Conservation (phyloP, 2,797 vertebrate species). For the Spinus olivaceus region DNA sequence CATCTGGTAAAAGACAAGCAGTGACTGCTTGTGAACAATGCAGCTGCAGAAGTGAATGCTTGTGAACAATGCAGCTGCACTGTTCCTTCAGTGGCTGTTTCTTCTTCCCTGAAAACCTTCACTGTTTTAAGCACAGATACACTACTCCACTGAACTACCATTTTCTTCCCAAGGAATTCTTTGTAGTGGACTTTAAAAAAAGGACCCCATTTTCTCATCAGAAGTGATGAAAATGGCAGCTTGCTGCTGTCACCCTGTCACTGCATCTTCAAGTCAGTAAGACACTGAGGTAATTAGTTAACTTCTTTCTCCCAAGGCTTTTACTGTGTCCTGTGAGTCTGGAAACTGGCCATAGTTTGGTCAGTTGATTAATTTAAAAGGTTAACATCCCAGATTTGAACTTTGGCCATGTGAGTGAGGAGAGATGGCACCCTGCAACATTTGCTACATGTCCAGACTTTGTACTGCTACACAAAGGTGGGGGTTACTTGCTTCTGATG, state of each 20-base stretch:
- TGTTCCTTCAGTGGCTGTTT: background rate
- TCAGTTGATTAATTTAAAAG: background rate
- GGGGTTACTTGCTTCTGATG: background rate
- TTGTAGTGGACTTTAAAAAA: background rate
- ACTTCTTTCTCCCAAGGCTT: background rate
- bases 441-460: background rate
- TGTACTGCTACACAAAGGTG: background rate
- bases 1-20: background rate
- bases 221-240: background rate
- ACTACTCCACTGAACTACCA: background rate
- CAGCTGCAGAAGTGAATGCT: background rate
- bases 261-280: background rate
- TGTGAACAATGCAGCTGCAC: background rate
- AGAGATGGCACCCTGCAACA: background rate
- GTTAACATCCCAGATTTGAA: background rate
- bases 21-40: background rate
- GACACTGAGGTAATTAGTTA: rapidly evolving
- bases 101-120: background rate
- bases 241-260: background rate
- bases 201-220: background rate
- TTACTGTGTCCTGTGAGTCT: background rate
- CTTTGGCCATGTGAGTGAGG: background rate
- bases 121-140: background rate
- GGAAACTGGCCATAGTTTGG: background rate
- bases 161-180: background rate